Conservation (phyloP, 2,888 invertebrate species). For the Anoplius nigerrimus region DNA sequence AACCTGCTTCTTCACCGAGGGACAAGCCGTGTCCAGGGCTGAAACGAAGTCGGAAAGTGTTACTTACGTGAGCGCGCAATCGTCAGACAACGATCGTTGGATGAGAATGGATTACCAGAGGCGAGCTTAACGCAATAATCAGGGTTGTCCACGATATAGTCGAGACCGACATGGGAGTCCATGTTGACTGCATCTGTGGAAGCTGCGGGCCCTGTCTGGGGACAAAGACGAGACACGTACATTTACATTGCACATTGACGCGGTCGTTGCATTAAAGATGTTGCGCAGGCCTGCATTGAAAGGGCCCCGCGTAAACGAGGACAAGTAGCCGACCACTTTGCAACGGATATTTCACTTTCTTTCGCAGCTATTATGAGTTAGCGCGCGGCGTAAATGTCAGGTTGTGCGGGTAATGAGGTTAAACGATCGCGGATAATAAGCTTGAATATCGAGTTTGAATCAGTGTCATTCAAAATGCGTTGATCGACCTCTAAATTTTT, state of each 20-base stretch:
- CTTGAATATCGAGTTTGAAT: neutral
- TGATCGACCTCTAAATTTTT: neutral
- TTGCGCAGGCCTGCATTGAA: no score
- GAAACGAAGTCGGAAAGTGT: constrained; percentile 80
- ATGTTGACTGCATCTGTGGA: constrained; percentile 77
- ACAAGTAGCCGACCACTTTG: neutral
- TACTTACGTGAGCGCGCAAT: constrained; percentile 85
- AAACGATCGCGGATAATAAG: neutral
- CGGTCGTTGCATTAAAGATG: neutral
- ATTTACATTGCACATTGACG: neutral
- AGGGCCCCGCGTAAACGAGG: no score
- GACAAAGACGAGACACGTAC: constrained; percentile 20
- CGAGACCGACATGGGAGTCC: constrained; percentile 95
- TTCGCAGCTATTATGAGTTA: constrained; percentile 10
- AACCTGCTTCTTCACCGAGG: constrained; percentile 96
- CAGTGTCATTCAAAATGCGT: neutral
- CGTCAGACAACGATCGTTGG: constrained; percentile 79
- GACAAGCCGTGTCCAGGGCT: constrained; percentile 93
- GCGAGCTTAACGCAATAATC: constrained; percentile 94
- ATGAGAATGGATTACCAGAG: constrained; percentile 77
- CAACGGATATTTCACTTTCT: constrained; percentile 18
- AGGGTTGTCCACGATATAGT: constrained; percentile 95
- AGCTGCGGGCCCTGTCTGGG: constrained; percentile 56
- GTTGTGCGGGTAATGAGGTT: neutral
- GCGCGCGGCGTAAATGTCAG: no score